Conservation (phyloP, 2,113 vertebrate species). For the Myrmecobius fasciatus region DNA sequence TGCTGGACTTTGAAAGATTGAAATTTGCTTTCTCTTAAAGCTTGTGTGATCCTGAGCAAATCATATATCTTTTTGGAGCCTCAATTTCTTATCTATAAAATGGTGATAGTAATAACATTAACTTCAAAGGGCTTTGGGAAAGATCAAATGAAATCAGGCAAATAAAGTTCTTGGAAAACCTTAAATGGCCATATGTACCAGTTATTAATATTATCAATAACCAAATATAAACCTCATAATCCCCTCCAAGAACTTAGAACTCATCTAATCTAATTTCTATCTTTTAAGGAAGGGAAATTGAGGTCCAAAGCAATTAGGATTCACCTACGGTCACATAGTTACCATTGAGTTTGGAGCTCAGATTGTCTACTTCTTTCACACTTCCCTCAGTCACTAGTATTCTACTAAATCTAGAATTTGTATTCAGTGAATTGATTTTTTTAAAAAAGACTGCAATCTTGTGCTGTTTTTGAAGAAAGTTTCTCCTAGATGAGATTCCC, state of each 20-base stretch:
- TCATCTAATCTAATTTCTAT: neutral
- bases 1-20: neutral
- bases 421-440: neutral
- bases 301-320: neutral
- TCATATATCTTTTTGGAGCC: neutral
- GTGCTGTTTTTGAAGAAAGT: neutral
- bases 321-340: neutral
- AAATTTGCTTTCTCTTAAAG: neutral
- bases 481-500: neutral
- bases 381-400: neutral
- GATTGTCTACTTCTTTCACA: neutral
- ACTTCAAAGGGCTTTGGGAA: neutral
- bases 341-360: neutral
- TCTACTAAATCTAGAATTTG: neutral
- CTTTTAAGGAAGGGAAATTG: neutral
- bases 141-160: neutral
- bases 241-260: neutral
- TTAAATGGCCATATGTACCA: neutral
- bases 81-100: neutral
- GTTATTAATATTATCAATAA: neutral
- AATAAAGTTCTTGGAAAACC: neutral
- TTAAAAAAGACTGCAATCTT: neutral
- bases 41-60: neutral
- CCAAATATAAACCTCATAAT: neutral
- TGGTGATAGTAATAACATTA: neutral